These are phyloP conservation scores for Glaucomys volans DNA, from an alignment of 2,113 vertebrate species.

Conservation along the genomic window DNA sequence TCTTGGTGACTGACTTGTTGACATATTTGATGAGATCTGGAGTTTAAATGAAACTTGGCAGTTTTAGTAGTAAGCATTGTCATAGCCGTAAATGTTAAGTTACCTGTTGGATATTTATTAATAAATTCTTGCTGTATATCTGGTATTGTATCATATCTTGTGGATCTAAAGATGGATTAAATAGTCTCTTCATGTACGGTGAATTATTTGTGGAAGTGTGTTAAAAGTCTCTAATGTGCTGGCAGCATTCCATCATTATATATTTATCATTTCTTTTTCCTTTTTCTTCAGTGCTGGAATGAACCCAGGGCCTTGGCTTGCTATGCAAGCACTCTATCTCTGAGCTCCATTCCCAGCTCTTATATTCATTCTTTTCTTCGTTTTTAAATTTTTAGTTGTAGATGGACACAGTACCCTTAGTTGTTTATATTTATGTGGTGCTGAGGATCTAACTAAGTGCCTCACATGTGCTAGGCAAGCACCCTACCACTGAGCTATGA, in stretches of 20 bases:
- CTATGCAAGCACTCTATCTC: neutral
- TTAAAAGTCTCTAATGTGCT: neutral
- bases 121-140: neutral
- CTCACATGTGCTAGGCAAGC: neutral
- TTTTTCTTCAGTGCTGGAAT: no score
- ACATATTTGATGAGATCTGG: neutral
- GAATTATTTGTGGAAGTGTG: neutral
- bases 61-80: neutral
- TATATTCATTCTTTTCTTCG: neutral
- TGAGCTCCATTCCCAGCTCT: neutral
- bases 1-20: neutral
- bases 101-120: neutral
- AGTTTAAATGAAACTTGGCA: neutral
- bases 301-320: no score
- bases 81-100: neutral
- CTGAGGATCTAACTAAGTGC: neutral
- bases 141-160: neutral
- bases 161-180: neutral
- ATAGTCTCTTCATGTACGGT: neutral
- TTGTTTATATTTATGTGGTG: no score
- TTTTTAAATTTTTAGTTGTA: no score
- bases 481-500: neutral
- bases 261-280: neutral
- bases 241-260: neutral
- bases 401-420: no score